Evolutionary conservation across 2,797 vertebrate species (phyloP), one percentile per base, ranked within the genome.

Genomic region (Buphagus erythrorhynchus): DNA sequence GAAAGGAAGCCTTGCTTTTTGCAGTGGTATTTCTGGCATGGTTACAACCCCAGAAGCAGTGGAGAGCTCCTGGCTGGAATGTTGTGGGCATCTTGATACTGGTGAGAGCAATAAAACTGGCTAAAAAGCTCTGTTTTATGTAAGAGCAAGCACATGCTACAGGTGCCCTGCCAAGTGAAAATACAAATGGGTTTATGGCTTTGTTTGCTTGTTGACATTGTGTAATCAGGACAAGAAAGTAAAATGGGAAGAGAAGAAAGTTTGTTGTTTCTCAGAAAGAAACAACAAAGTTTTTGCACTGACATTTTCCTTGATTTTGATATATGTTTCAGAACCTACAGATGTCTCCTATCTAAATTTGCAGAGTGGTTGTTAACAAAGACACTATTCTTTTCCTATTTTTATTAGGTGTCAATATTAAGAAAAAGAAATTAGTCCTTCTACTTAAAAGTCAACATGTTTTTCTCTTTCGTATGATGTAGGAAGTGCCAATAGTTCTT

Each of bases 131-230:
- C 91, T 95, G 93, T 8, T 95, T 94, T 91, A 43, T 94, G 87
- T 96, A 95, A 96, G 48, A 90, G 51, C 16, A 38, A 94, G 51
- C 58, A 5, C 18, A 89, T 49, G 62, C n/a, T 95, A 67, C 93
- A 96, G 89, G 96, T 96, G 79, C 69, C 82, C 69, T 86, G 75
- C 66, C 89, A 95, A 94, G 43, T 79, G 76, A 94, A 92, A 95
- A 95, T 86, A 90, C 82, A 95, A 68, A 36, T 0, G 15, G 13
- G 40, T 95, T 97, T 96, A 95, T 88, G 87, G 91, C 76, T 62
- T 88, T 96, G 67, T 94, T 96, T 96, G 91, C 94, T 96, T 95
- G 87, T 95, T 97, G 87, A 95, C 85, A 78, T 71, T 90, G 79
- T 80, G 69, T 73, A 84, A 95, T 90, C 69, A 84, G 49, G 79